A percentile compares a stretch with the other conserved stretches of the same genome.
Evolutionary conservation across 2,113 vertebrate species (phyloP).

Genomic region (Saccopteryx leptura): DNA sequence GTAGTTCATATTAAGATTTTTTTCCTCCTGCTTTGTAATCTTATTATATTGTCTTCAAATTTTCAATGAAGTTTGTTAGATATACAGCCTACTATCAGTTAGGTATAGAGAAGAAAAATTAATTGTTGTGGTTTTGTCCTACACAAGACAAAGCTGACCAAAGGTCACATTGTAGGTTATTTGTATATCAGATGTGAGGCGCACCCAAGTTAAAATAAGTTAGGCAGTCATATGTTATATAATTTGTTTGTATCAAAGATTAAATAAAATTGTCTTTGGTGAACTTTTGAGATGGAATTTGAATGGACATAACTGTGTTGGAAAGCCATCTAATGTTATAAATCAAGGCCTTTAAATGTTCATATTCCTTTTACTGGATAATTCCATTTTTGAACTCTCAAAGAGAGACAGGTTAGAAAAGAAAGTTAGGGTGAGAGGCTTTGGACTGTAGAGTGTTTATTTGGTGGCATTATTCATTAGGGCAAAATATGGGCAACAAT

Average conservation of each 20-base stretch:
- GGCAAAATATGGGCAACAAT: background rate
- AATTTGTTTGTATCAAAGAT: background rate
- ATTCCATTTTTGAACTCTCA: background rate
- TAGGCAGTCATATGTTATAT: background rate
- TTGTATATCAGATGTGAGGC: background rate
- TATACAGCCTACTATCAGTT: background rate
- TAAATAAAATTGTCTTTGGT: slow-evolving; percentile 18
- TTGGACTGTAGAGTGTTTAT: background rate
- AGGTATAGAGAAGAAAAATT: background rate
- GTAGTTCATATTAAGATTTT: slow-evolving; percentile 1
- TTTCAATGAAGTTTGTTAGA: background rate
- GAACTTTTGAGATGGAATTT: slow-evolving; percentile 23
- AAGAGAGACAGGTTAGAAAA: background rate
- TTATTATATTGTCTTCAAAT: background rate
- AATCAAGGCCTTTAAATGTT: background rate
- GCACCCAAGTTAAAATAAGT: background rate
- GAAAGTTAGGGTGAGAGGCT: background rate
- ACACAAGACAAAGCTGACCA: background rate
- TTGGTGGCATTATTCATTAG: background rate
- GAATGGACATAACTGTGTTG: background rate
- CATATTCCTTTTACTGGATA: background rate
- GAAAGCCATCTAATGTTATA: background rate
- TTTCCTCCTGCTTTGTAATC: background rate
- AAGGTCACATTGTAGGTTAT: background rate
- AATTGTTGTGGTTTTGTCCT: background rate